phyloP scores from a whole-genome alignment of 2,888 invertebrate species.

The Sminthurides aquaticus region DNA sequence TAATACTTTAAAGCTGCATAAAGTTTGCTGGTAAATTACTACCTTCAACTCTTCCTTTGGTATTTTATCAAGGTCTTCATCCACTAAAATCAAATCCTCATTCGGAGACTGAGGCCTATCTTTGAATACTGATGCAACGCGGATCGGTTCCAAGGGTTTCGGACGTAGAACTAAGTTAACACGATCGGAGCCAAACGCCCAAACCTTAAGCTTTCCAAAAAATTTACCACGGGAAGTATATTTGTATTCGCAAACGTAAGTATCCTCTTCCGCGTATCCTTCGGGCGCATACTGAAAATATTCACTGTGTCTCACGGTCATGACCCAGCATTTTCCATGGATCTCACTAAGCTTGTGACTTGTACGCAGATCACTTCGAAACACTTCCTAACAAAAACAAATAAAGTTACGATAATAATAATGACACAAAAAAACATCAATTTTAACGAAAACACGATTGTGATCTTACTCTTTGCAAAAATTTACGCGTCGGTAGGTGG shows the following conservation, averaged over 20 bases:
- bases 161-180: conserved; percentile 62
- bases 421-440: neutral
- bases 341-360: conserved; percentile 77
- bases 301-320: conserved; percentile 73
- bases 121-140: conserved; percentile 87
- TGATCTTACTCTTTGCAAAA: conserved; percentile 65
- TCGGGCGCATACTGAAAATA: conserved; percentile 84
- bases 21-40: conserved; percentile 36
- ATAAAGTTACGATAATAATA: conserved; percentile 6
- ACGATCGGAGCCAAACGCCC: conserved; percentile 59
- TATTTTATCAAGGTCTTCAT: conserved; percentile 65
- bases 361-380: conserved; percentile 84
- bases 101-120: conserved; percentile 84
- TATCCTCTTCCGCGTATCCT: conserved; percentile 81
- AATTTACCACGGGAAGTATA: conserved; percentile 77
- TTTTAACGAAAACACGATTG: no score
- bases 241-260: conserved; percentile 93
- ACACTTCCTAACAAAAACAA: conserved; percentile 69
- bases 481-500: conserved; percentile 89
- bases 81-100: conserved; percentile 76
- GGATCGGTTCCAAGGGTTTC: conserved; percentile 68
- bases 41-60: conserved; percentile 80
- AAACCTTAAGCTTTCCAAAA: conserved; percentile 83
- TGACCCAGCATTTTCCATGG: conserved; percentile 80
- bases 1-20: no score